Evolutionary conservation across 2,888 invertebrate species (phyloP), one percentile per base, ranked within the genome.

Genomic region (Rhingia campestris): DNA sequence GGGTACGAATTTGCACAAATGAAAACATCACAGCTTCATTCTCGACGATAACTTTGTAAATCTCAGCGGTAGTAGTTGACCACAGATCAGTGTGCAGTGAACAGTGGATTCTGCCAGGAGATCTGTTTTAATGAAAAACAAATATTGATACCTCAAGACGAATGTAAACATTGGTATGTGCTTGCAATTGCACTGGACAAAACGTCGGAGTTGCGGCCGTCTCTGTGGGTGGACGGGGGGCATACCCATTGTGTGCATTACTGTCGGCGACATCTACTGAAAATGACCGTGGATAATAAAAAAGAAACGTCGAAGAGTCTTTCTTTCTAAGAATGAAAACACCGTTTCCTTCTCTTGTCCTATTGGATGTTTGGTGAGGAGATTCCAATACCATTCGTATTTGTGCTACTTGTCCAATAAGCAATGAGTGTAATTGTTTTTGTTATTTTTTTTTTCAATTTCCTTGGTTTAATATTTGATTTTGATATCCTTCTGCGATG

Each of bases 111-210:
- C 77, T 77, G 77, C 61, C 77, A 58, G 73, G 73, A 80, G 84
- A 84, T 84, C 84, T 63, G 75, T 67, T 81, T 85, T 85, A 85
- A 85, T 85, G 85, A 81, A 85, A 81, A 85, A 56, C 75, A 85
- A 85, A 85, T 85, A 85, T 81, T 85, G 76, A 85, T 85, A 76
- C 76, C 74, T 85, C 75, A 76, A 85, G 85, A 81, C 72, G 61
- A 81, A 67, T 85, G 85, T 85, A 80, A 85, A 85, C 75, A 85
- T 72, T 66, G 61, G 69, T 69, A 54, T 63, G 54, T 37, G 49
- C 61, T 75, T 75, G 80, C 84, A 69, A 49, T 81, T 72, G 76
- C 63, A 59, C 63, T 37, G 59, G 56, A 66, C 81, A 39, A 64
- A 69, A 70, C 58, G 32, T 66, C 5, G 53, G 37, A 14, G 41